Evolutionary conservation across 2,797 vertebrate species (phyloP), one percentile per base, ranked within the genome.

Genomic region (Darevskia mixta): DNA sequence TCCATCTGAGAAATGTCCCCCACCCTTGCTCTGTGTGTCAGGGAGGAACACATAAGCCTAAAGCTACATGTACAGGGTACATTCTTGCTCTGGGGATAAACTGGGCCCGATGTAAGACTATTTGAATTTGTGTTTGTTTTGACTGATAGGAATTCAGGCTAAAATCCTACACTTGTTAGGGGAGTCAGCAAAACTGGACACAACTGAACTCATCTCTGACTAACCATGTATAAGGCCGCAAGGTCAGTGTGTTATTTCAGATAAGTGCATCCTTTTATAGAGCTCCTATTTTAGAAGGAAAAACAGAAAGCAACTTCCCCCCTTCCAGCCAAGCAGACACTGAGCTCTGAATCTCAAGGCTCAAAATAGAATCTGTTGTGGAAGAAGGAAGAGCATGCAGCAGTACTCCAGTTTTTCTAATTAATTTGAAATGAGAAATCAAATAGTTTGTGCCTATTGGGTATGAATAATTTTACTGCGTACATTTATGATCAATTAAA

Each of bases 401-500:
- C 25, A 41, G 58, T 85, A 32, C 66, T 80, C 35, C 78, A 29
- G 72, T 58, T 85, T 81, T 81, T 77, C 82, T 90, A 87, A 90
- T 87, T 90, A 87, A 87, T 85, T 85, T 87, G 82, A 61, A 77
- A 87, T 61, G 72, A 72, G 72, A 82, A 87, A 87, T 87, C 66
- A 72, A 86, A 85, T 35, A 17, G 71, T 87, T 77, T 78, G 69
- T 90, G 82, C 78, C 64, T 90, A 82, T 90, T 85, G 64, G 72
- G 78, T 58, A 85, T 78, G 82, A 35, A 87, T 85, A 87, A 87
- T 79, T 90, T 82, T 41, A 85, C 82, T 71, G 61, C 64, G 23
- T 69, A 77, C 61, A 82, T 87, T 87, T 90, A 78, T n/a, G 78
- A 87, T 85, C 86, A 90, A 78, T 87, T 90, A 90, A 87, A 90